Base-by-base conservation (phyloP, 2,113 vertebrate genomes). In the Poicephalus meyeri region DNA sequence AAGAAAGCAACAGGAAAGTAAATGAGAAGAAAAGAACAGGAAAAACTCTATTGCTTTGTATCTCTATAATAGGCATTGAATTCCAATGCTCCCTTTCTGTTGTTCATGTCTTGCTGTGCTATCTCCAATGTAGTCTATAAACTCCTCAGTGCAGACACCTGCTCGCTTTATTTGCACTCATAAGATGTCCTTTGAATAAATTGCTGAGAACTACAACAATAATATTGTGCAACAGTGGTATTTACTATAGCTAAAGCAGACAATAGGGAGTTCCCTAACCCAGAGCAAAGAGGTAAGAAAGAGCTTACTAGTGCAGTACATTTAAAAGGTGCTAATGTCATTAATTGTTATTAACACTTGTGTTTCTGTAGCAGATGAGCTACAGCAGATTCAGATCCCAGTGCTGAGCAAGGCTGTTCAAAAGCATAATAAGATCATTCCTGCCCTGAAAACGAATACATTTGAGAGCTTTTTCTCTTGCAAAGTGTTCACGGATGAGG, bases 111-210 rank as follows among this genome's bases (percentile, higher is more conserved):
- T 92, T 95, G 82, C 88, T 94, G 92, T 91, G 82, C 69, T 83
- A 6, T 83, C 55, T 93, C 28, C 86, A 78, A 79, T 25, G 33
- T 15, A 88, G 82, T 79, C 83, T 96, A 83, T 88, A 80, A 86
- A 80, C 60, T 88, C 52, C 70, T 91, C 88, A 41, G 64, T 61
- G 60, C 80, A 96, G 86, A 86, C 72, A 94, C 86, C 76, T 80
- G 49, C 55, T 91, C 52, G 9, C 82, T 95, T 97, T 94, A 93
- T 93, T 96, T 95, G 84, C 61, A 94, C 19, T 91, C 70, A 49
- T 90, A 92, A 85, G 90, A 71, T 88, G 86, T 91, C 93, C 71
- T 78, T 81, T 80, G 93, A 96, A 96, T 96, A 96, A 91, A 96
- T 64, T 91, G 82, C 53, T 86, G 91, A 86, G 84, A 89, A 66